These are phyloP conservation scores for Aricia agestis DNA, from an alignment of 1,140 invertebrate genomes.

Conservation along the genomic window DNA sequence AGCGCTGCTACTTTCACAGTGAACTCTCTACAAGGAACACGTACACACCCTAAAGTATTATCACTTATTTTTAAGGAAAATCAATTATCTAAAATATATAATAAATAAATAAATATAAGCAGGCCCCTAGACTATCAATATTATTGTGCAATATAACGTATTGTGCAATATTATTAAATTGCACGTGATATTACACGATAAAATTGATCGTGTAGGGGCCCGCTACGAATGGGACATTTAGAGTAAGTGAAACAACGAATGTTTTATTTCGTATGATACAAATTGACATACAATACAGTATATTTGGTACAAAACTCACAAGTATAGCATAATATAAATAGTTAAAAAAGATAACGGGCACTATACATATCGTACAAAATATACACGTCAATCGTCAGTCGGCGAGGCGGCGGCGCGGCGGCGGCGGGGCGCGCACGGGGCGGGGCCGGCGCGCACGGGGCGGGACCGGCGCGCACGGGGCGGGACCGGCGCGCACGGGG, in stretches of 20 bases:
- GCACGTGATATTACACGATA: too few relatives aligned
- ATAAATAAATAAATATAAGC: too few relatives aligned
- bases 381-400: constrained; percentile 59
- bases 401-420: background rate
- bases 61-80: too few relatives aligned
- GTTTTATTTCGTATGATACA: constrained; percentile 35
- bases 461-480: background rate
- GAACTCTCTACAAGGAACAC: too few relatives aligned
- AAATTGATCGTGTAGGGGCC: too few relatives aligned
- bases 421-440: background rate
- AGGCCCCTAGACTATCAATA: too few relatives aligned
- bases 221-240: too few relatives aligned
- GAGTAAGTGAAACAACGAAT: constrained; percentile 20
- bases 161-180: too few relatives aligned
- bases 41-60: too few relatives aligned
- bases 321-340: constrained; percentile 63
- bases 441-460: constrained; percentile 9
- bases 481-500: background rate
- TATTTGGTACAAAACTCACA: constrained; percentile 74
- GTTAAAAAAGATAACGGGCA: constrained; percentile 71
- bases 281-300: constrained; percentile 50
- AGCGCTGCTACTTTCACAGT: too few relatives aligned
- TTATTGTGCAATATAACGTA: too few relatives aligned
- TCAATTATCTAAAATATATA: too few relatives aligned
- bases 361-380: constrained; percentile 68